These are phyloP conservation scores for Arctopsyche grandis DNA, from an alignment of 1,140 invertebrate species.

Conservation along the genomic window DNA sequence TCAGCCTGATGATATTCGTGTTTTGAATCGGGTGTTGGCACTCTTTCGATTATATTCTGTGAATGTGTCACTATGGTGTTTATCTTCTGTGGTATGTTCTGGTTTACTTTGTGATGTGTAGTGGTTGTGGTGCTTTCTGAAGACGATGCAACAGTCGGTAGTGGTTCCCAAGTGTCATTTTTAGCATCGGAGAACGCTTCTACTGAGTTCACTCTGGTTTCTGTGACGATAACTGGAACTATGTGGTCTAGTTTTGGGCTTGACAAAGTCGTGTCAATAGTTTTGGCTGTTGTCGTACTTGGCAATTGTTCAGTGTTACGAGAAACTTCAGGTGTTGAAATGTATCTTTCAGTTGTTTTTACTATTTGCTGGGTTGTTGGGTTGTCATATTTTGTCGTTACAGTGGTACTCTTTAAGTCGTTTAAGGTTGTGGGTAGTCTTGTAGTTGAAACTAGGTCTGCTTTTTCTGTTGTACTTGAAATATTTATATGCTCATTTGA, in stretches of 20 bases:
- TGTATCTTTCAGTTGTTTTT: conserved; percentile 1
- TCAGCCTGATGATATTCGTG: conserved; percentile 51
- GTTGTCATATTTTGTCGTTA: background rate
- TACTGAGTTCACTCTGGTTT: conserved; percentile 44
- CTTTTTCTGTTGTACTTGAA: background rate
- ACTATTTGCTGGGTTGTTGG: background rate
- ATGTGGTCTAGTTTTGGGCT: background rate
- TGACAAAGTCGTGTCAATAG: background rate
- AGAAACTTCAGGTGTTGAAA: background rate
- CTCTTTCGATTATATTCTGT: background rate
- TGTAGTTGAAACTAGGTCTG: background rate
- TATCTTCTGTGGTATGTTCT: background rate
- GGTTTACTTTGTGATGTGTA: background rate
- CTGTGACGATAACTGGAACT: background rate
- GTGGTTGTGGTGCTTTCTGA: background rate
- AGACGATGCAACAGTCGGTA: conserved; percentile 54
- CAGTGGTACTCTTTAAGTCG: too few relatives aligned
- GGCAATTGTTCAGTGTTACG: background rate
- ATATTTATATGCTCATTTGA: background rate
- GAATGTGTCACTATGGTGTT: conserved; percentile 51
- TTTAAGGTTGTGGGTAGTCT: background rate
- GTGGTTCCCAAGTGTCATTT: conserved; percentile 62
- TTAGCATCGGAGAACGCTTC: conserved; percentile 56
- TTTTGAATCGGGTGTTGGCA: background rate
- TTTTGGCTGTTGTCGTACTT: background rate